These are phyloP conservation scores for Larimichthys crocea DNA, from an alignment of 2,113 vertebrate genomes.

Conservation along the genomic window DNA sequence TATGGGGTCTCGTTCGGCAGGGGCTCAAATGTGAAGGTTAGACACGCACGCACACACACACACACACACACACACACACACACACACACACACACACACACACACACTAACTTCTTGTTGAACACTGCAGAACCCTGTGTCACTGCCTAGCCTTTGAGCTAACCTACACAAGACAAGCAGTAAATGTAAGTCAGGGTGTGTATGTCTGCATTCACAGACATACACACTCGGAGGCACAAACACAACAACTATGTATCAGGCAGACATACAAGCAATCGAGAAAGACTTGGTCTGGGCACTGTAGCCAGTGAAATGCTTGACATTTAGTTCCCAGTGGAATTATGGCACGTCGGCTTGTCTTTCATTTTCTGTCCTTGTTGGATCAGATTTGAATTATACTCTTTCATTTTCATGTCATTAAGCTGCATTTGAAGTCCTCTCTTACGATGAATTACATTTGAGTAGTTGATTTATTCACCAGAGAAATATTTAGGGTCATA, in stretches of 20 bases:
- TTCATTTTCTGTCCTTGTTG: slow-evolving; percentile 19
- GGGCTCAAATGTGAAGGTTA: slow-evolving; percentile 99
- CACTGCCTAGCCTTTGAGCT: background rate
- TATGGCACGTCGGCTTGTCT: slow-evolving; percentile 10
- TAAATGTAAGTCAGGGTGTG: background rate
- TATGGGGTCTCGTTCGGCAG: slow-evolving; percentile 98
- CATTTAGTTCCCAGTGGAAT: slow-evolving; percentile 48
- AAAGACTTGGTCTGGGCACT: slow-evolving; percentile 19
- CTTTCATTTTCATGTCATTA: slow-evolving; percentile 23
- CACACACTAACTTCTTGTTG: background rate
- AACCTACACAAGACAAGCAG: slow-evolving; percentile 11
- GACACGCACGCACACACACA: slow-evolving; percentile 19
- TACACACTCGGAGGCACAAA: slow-evolving; percentile 8
- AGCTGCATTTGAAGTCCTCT: slow-evolving; percentile 12
- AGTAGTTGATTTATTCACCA: slow-evolving; percentile 24
- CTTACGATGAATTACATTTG: slow-evolving; percentile 8
- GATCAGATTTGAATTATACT: slow-evolving; percentile 25
- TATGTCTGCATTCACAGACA: background rate
- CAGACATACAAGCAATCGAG: slow-evolving; percentile 26
- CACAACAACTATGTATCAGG: slow-evolving; percentile 28
- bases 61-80: background rate
- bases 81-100: background rate
- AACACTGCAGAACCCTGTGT: background rate
- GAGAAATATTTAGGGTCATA: slow-evolving; percentile 11
- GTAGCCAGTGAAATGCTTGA: slow-evolving; percentile 37